These are phyloP conservation scores for Diacarnus erythraeanus DNA, from an alignment of 37 sponge, comb jelly and placozoan genomes.

Conservation along the genomic window DNA sequence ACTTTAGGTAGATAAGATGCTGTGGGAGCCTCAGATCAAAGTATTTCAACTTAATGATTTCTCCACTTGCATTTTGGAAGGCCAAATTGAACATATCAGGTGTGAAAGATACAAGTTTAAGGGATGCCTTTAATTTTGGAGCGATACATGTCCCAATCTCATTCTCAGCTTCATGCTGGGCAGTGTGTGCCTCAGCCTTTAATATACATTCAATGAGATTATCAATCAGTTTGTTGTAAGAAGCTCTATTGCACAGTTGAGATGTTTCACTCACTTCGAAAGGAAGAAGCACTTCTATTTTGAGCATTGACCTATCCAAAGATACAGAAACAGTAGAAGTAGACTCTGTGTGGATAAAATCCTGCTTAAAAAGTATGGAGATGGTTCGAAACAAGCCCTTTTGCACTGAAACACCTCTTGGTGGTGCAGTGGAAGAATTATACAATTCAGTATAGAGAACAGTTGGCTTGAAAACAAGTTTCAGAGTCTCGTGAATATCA, in stretches of 20 bases:
- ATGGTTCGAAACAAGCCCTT: neutral
- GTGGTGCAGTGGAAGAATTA: neutral
- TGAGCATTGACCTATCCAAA: neutral
- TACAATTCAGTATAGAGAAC: too few species aligned
- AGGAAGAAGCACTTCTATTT: neutral
- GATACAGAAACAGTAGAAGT: neutral
- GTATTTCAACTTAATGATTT: neutral
- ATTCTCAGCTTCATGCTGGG: neutral
- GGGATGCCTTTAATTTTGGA: neutral
- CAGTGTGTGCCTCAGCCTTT: neutral
- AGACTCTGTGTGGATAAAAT: neutral
- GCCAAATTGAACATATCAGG: neutral
- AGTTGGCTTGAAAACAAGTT: neutral
- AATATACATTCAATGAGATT: neutral
- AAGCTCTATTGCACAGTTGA: neutral
- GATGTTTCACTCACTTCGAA: neutral
- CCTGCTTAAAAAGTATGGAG: neutral
- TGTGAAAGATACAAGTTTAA: neutral
- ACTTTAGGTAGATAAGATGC: slow-evolving; percentile 6
- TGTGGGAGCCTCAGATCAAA: neutral
- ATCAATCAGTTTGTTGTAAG: neutral
- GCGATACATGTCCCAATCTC: neutral
- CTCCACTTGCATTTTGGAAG: neutral
- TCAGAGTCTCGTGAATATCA: neutral
- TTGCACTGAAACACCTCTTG: neutral